Base-by-base conservation (phyloP, 1,140 invertebrate species). In the Ladona fulva region DNA sequence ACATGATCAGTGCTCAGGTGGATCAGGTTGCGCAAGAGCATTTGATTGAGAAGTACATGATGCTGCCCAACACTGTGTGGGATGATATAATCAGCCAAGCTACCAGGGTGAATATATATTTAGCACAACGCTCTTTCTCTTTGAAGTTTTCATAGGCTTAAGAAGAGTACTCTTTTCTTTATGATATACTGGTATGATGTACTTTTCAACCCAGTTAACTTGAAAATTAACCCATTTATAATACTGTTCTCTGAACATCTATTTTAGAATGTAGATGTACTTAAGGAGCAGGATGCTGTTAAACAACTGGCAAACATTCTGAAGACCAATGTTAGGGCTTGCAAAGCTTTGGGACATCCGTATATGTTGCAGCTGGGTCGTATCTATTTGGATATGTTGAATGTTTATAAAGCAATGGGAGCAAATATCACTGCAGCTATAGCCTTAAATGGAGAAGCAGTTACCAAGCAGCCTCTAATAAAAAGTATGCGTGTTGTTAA, bases 401-500 rank as follows among this genome's bases (percentile, higher is more conserved):
- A 98, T 89, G 95, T 99, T 77, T 99, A 99, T 87, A 99, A 99
- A 88, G 97, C 95, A 76, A 99, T 99, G 93, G 98, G 96, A 84
- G 95, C 97, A 85, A 99, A 99, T 86, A 99, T 99, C 82, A 97
- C 92, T 83, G 93, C 95, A 86, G 97, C 97, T 59, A 98, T 99
- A 83, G 90, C 94, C 78, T 86, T 96, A 78, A 97, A 99, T 88
- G 97, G 97, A 24, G 96, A 99, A 83, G 89, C 89, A 81, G 97
- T 99, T 14, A 97, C 96, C 80, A 98, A 99, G 85, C 97, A 99
- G 86, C 97, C 97, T 12, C 87, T 99, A 52, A 99, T 99, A 80
- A 97, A 99, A 85, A 93, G 93, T 83, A 99, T 99, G 98, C 90
- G 97, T 83, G 96, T 97, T 80, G 97, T 99, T 0, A 99, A 99